Evolutionary conservation across 2,888 invertebrate species (phyloP), one percentile per base, ranked within the genome.

Genomic region (Hirtodrosophila duncani): DNA sequence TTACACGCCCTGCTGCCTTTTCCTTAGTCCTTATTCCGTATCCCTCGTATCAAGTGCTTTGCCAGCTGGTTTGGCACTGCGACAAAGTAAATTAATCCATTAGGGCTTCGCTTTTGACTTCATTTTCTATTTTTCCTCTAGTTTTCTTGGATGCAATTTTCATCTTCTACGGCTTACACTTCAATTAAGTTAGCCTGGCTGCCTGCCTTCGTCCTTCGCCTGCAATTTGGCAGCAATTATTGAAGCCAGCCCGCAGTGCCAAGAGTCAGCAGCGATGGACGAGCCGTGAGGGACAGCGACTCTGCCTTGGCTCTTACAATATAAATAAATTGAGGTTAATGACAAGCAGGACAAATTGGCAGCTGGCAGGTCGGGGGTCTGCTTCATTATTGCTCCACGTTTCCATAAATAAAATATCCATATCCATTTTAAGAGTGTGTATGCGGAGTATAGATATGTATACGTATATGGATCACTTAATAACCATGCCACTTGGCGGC

Each of bases 61-160:
- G 62, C 55, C 58, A 55, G 48, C 53, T 46, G 56, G 56, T 52
- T 57, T 49, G 62, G 48, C 51, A 62, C 50, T 52, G 52, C 72
- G 72, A 72, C 80, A 80, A 75, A 75, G 80, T 75, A 75, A 75
- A 75, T 77, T 75, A 80, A 75, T 75, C 80, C 75, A 75, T 75
- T 75, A 80, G 55, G 33, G 34, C 57, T 49, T 57, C 57, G 39
- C 34, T 30, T 36, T 43, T 55, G 14, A 31, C 26, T 46, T 24
- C 20, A 41, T 39, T 41, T 37, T 20, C 7, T 8, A 11, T 21
- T 38, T 51, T 27, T 44, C 21, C 26, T 65, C 50, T 46, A 29
- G 34, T 42, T 60, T 53, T 46, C 48, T 45, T 46, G 16, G 16
- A 10, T 34, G 46, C 44, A 58, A 52, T 53, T 57, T 68, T 64